Percentiles rank a stretch among this genome's conserved stretches.
Evolutionary conservation across 2,888 invertebrate species (phyloP).

Genomic region (Resseliella maxima): DNA sequence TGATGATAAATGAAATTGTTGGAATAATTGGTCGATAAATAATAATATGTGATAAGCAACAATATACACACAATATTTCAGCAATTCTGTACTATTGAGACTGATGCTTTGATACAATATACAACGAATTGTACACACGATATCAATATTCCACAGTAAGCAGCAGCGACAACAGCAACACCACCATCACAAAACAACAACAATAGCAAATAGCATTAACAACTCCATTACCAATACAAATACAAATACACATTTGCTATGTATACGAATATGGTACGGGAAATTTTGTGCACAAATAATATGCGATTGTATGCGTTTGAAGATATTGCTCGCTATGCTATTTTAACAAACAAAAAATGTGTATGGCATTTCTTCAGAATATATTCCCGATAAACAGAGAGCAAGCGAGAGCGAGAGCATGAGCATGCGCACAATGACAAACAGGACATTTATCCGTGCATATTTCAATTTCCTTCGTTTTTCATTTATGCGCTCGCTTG

Average conservation of each 20-base stretch:
- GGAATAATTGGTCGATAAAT: neutral
- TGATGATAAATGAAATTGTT: neutral
- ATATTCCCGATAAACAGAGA: neutral
- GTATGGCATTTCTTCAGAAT: neutral
- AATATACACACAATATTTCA: slow-evolving; percentile 51
- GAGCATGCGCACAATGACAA: neutral
- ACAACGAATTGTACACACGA: slow-evolving; percentile 40
- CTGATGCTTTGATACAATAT: slow-evolving; percentile 53
- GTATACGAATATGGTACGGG: neutral
- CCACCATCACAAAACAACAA: no score
- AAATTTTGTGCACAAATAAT: neutral
- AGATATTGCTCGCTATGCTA: neutral
- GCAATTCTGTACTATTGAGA: slow-evolving; percentile 54
- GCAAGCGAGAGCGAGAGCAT: no score
- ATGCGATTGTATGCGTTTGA: neutral
- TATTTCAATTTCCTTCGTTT: slow-evolving; percentile 41
- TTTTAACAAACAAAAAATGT: neutral
- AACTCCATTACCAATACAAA: neutral
- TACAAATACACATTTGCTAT: neutral
- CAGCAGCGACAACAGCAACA: no score
- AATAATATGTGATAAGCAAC: slow-evolving; percentile 22
- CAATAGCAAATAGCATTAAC: no score
- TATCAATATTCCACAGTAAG: neutral
- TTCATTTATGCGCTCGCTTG: no score
- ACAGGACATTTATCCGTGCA: neutral